These are phyloP conservation scores for Barypeithes pellucidus DNA, from an alignment of 2,888 invertebrate genomes.

Conservation along the genomic window DNA sequence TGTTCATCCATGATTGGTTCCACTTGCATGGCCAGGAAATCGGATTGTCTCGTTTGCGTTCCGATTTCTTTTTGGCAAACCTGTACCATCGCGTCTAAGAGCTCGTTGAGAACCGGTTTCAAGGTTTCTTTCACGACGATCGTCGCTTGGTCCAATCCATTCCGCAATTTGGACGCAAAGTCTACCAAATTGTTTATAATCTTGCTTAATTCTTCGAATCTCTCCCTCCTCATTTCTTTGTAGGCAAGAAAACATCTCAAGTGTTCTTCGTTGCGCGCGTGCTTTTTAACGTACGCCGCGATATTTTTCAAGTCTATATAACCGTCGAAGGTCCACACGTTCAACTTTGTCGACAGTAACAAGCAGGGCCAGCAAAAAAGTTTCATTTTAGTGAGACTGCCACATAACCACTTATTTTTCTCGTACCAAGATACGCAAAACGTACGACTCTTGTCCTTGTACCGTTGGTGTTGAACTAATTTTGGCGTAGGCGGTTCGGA, in stretches of 20 bases:
- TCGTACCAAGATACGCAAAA: slow-evolving; percentile 3
- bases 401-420: slow-evolving; percentile 18
- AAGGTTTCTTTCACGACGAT: too few species aligned
- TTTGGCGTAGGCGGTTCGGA: background rate
- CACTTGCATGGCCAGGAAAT: slow-evolving; percentile 14
- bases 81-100: slow-evolving; percentile 14
- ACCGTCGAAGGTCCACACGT: slow-evolving; percentile 15
- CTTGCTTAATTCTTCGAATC: too few species aligned
- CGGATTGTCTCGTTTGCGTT: background rate
- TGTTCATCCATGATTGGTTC: slow-evolving; percentile 12
- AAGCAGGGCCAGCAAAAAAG: slow-evolving; percentile 34
- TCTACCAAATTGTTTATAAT: too few species aligned
- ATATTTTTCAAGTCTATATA: slow-evolving; percentile 29
- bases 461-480: background rate
- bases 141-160: too few species aligned
- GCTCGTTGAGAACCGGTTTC: background rate
- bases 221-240: background rate
- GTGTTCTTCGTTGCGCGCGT: slow-evolving; percentile 19
- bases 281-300: slow-evolving; percentile 51
- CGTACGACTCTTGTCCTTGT: background rate
- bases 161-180: too few species aligned
- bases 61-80: slow-evolving; percentile 14
- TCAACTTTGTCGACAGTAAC: slow-evolving; percentile 13
- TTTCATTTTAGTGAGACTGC: slow-evolving; percentile 7
- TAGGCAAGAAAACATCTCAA: background rate